These are phyloP conservation scores for Punctoribates punctum DNA, from an alignment of 2,888 invertebrate species.

Conservation along the genomic window DNA sequence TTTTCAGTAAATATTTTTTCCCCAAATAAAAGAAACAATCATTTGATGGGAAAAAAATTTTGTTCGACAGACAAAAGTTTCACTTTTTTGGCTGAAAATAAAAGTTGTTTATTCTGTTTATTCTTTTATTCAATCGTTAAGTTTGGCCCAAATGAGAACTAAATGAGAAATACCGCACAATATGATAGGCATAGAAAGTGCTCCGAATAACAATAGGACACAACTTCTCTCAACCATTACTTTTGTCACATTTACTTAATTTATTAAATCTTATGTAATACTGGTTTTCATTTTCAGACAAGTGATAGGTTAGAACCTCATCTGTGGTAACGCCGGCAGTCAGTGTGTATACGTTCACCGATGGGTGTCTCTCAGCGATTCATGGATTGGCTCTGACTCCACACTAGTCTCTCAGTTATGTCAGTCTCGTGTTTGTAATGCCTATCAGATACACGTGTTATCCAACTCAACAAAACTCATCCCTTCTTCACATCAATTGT, in stretches of 20 bases:
- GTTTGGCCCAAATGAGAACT: constrained; percentile 23
- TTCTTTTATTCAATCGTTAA: constrained; percentile 30
- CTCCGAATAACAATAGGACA: not conserved
- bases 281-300: constrained; percentile 3
- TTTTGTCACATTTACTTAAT: constrained; percentile 18
- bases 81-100: constrained; percentile 8
- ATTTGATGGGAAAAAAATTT: not conserved
- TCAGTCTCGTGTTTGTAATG: constrained; percentile 28
- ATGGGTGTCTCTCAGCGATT: constrained; percentile 20
- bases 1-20: constrained; percentile 19
- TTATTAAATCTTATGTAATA: constrained; percentile 7
- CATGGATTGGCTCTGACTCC: not conserved
- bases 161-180: not conserved
- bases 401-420: constrained; percentile 7
- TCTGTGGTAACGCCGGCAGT: not conserved
- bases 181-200: not conserved
- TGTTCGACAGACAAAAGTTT: constrained; percentile 10
- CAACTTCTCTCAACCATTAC: constrained; percentile 17
- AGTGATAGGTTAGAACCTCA: not conserved
- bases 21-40: not conserved
- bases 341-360: not conserved
- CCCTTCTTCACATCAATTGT: not conserved
- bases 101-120: constrained; percentile 6
- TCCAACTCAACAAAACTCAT: not conserved
- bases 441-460: constrained; percentile 16